Base-by-base conservation (phyloP, 2,888 invertebrate species). In the Cryptophagus acutangulus region DNA sequence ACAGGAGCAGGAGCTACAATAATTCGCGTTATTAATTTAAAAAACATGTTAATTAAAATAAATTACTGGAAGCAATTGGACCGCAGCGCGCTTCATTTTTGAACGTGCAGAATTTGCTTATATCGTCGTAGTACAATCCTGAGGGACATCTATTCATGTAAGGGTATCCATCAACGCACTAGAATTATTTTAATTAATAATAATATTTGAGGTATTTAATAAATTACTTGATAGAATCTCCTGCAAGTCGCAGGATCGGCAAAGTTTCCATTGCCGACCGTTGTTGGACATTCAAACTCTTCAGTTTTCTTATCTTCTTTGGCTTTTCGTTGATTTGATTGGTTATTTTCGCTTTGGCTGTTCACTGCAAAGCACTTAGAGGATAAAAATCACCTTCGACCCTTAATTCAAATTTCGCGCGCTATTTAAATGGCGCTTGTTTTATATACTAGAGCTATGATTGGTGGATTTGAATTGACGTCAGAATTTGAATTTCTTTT, bases 101-200 rank as follows among this genome's bases (percentile, higher is more conserved):
- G 69, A 92, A 92, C 2, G 90, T 93, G 67, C 92, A 93, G 62
- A 77, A 87, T 71, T 92, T 92, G 70, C 81, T 84, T 59, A 88
- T 79, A 62, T 92, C 92, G 66, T 93, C 92, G 64, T 92, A 93
- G 69, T 85, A 87, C 35, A 93, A 74, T 40, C 89, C 88, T 2
- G 91, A 88, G 8, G 92, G 93, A 67, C 92, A 93, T 62, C 88
- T 78, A 69, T 88, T 90, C 59, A 85, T 57, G 66, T 92, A 92
- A 1, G 92, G 89, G 63, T 77, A 88, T 43, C 87, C 87, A 70
- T 91, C 90, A 38, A 91, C 91, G 67, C 92, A 93, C 89, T 91
- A 70, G 53, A 52, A 61, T 58, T 3, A 15, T 3, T 31, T 16
- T 12, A 9, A 29, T n/a, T n/a, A n/a, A n/a, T n/a, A n/a, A n/a